Evolutionary conservation across 2,113 vertebrate species (phyloP).

Genomic region (Galemys pyrenaicus): DNA sequence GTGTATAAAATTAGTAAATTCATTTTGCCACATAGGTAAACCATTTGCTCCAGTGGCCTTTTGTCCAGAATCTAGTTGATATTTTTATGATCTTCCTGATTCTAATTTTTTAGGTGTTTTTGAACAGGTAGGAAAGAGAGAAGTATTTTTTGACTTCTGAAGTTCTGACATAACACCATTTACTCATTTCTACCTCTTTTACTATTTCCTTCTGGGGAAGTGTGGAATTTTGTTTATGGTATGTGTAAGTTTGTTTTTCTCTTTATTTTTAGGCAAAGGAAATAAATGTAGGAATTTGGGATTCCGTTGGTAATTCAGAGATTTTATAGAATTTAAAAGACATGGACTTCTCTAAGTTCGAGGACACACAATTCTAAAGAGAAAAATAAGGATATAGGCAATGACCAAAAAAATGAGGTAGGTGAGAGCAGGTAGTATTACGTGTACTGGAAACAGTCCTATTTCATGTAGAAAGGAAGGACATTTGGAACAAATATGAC

Average conservation of each 20-base stretch:
- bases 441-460: not conserved
- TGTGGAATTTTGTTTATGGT: not conserved
- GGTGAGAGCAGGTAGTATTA: not conserved
- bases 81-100: not conserved
- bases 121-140: not conserved
- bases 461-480: not conserved
- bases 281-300: not conserved
- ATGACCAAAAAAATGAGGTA: not conserved
- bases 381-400: not conserved
- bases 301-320: constrained; percentile 13
- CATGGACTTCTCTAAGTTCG: not conserved
- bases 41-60: not conserved
- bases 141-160: not conserved
- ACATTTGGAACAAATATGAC: not conserved
- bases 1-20: not conserved
- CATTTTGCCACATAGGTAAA: not conserved
- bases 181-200: not conserved
- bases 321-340: not conserved
- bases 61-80: not conserved
- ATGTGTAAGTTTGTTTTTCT: not conserved
- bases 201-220: not conserved
- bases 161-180: not conserved
- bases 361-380: not conserved
- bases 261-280: constrained; percentile 23
- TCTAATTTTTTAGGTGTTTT: not conserved